These are phyloP conservation scores for Octonoba sinensis DNA, from an alignment of 2,888 invertebrate species.

Conservation along the genomic window DNA sequence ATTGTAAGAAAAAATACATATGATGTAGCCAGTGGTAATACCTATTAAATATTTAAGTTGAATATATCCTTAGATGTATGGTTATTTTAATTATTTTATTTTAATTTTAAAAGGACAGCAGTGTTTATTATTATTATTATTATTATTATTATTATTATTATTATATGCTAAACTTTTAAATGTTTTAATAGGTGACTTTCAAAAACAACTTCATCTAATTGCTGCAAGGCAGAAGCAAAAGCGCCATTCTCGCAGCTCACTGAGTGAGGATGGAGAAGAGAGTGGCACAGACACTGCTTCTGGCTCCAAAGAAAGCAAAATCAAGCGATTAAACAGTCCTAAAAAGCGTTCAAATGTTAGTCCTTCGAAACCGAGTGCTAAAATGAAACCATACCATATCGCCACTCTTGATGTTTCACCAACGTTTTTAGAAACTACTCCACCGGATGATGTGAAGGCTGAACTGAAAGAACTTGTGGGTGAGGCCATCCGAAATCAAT, in stretches of 20 bases:
- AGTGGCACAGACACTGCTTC: constrained; percentile 45
- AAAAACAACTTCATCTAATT: constrained; percentile 1
- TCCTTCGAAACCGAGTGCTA: constrained; percentile 16
- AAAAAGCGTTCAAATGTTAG: constrained; percentile 18
- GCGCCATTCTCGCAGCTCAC: constrained; percentile 35
- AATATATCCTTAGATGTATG: neutral
- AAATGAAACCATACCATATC: constrained; percentile 25
- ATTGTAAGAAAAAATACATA: too few species aligned
- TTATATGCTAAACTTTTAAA: neutral
- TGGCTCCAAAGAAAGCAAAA: constrained; percentile 28
- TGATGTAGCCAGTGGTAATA: too few species aligned
- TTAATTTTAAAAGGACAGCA: too few species aligned
- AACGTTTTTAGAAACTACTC: constrained; percentile 30
- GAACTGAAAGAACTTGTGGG: constrained; percentile 42
- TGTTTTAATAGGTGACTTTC: neutral
- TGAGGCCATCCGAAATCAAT: constrained; percentile 20
- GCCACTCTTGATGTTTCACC: constrained; percentile 54
- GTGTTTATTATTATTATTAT: too few species aligned
- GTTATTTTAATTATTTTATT: neutral
- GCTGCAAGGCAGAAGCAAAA: constrained; percentile 28
- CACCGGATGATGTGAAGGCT: constrained; percentile 20
- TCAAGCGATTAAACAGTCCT: constrained; percentile 11
- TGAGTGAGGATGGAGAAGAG: constrained; percentile 47
- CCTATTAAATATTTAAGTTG: too few species aligned
- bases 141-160: neutral